phyloP scores from a whole-genome alignment of 2,113 vertebrate genomes.

The Corydoras maculifer region DNA sequence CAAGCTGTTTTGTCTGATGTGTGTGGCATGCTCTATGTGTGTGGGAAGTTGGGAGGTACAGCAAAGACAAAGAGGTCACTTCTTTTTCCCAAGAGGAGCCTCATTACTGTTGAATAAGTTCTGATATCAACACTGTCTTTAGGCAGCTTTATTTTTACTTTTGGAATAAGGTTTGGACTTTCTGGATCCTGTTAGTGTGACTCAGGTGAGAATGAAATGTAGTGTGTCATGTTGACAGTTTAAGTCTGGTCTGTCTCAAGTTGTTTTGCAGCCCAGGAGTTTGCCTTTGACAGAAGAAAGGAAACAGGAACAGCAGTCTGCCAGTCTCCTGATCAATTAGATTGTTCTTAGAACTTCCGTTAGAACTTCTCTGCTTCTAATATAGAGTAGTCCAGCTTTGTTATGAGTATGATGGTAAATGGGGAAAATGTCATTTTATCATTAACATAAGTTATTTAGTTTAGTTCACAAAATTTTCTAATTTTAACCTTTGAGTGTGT shows the following conservation, averaged over 20 bases:
- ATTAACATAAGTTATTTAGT: too few relatives aligned
- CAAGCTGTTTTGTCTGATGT: conserved; percentile 70
- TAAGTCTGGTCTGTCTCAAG: background rate
- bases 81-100: conserved; percentile 62
- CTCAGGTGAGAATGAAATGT: conserved; percentile 13
- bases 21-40: conserved; percentile 63
- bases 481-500: too few relatives aligned
- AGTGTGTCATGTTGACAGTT: background rate
- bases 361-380: conserved; percentile 1
- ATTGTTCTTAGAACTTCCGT: background rate
- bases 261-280: conserved; percentile 3
- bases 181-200: background rate
- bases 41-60: conserved; percentile 61
- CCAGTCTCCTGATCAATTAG: conserved; percentile 1
- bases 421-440: background rate
- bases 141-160: background rate
- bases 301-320: background rate
- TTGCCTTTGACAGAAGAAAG: background rate
- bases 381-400: background rate
- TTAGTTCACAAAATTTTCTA: too few relatives aligned
- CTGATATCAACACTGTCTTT: conserved; percentile 5
- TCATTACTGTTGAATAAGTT: conserved; percentile 58
- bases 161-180: background rate
- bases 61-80: conserved; percentile 70
- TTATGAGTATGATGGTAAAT: background rate